Evolutionary conservation across 2,113 vertebrate genomes (phyloP).

Genomic region (Ranitomeya variabilis): DNA sequence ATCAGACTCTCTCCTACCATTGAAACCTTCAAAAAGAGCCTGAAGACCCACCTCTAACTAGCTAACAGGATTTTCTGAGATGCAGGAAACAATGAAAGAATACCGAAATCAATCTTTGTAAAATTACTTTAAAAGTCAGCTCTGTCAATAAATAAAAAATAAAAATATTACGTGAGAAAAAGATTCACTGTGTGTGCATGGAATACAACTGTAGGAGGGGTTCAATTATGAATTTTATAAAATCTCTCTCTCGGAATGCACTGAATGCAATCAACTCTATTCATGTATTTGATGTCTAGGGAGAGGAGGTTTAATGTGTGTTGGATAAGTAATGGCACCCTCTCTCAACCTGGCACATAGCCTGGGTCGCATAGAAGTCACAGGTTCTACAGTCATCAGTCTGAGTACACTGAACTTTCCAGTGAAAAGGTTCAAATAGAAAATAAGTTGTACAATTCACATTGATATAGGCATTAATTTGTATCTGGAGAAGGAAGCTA

Average conservation of each 20-base stretch:
- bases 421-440: not conserved
- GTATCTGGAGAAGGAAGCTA: not conserved
- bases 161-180: not conserved
- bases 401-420: slow-evolving; percentile 41
- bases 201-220: not conserved
- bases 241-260: not conserved
- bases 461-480: slow-evolving; percentile 18
- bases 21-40: no score
- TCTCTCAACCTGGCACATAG: slow-evolving; percentile 37
- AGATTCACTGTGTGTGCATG: not conserved
- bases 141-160: not conserved
- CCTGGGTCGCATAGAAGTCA: slow-evolving; percentile 37
- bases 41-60: no score
- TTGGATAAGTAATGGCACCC: slow-evolving; percentile 32
- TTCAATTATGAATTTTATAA: not conserved
- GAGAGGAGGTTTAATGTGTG: slow-evolving; percentile 44
- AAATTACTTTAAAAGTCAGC: not conserved
- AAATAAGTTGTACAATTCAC: slow-evolving; percentile 10
- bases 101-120: not conserved
- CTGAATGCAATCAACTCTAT: slow-evolving; percentile 41
- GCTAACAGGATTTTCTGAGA: not conserved
- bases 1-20: no score
- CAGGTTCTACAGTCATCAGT: slow-evolving; percentile 15
- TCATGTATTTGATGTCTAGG: slow-evolving; percentile 51
- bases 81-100: no score